A percentile compares a stretch with the other conserved stretches of the same genome.
These are phyloP conservation scores for Lepidurus packardi DNA, from an alignment of 1,140 invertebrate genomes.

Conservation along the genomic window DNA sequence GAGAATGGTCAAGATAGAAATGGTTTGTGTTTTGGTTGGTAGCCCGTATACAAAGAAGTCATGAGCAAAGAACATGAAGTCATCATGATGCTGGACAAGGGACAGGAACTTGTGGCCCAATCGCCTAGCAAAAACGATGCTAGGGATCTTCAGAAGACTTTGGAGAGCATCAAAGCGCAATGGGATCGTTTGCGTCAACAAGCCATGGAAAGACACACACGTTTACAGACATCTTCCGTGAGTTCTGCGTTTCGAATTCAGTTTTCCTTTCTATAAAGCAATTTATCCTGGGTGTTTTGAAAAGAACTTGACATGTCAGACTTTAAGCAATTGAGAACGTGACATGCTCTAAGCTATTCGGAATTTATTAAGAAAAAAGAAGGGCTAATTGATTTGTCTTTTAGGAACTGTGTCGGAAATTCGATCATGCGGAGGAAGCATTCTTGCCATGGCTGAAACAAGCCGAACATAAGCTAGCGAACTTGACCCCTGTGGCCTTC, in stretches of 20 bases:
- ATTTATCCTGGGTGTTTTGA: constrained; percentile 20
- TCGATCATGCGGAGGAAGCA: constrained; percentile 70
- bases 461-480: constrained; percentile 75
- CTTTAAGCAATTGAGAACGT: not conserved
- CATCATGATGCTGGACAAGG: constrained; percentile 89
- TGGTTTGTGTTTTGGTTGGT: constrained; percentile 34
- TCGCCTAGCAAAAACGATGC: constrained; percentile 46
- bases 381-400: constrained; percentile 43
- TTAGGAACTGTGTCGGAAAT: constrained; percentile 81
- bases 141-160: constrained; percentile 56
- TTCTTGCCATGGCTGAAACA: constrained; percentile 83
- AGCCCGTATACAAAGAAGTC: constrained; percentile 78
- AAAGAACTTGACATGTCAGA: not conserved
- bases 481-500: constrained; percentile 66
- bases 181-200: constrained; percentile 87
- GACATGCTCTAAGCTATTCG: not conserved
- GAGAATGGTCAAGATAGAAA: no score
- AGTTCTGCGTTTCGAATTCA: constrained; percentile 42
- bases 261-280: not conserved
- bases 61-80: constrained; percentile 86
- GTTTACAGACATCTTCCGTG: constrained; percentile 69
- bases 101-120: constrained; percentile 63
- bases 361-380: constrained; percentile 43
- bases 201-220: constrained; percentile 72
- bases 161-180: constrained; percentile 77